phyloP scores from a whole-genome alignment of 2,888 invertebrate species.

The Ectemnius lituratus region DNA sequence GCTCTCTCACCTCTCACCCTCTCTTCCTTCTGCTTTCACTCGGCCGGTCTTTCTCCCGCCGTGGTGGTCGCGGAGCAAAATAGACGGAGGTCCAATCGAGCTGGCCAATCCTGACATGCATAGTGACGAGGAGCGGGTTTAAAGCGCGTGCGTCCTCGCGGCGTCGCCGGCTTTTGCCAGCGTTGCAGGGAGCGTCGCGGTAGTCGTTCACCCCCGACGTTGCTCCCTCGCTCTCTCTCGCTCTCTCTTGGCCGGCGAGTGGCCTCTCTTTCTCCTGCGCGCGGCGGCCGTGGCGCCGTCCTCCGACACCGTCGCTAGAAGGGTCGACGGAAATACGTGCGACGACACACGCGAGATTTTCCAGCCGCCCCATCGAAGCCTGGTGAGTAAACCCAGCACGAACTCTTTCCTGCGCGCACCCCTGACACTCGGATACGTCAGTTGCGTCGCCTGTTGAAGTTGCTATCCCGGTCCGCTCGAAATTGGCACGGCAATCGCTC shows the following conservation, averaged over 20 bases:
- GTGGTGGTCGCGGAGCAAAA: constrained; percentile 30
- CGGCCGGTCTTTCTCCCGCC: no score
- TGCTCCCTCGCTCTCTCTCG: constrained; percentile 20
- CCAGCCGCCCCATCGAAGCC: constrained; percentile 44
- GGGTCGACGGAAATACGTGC: constrained; percentile 51
- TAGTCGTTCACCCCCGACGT: constrained; percentile 40
- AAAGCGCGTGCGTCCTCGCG: constrained; percentile 49
- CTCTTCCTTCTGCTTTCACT: no score
- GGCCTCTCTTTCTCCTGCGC: constrained; percentile 7
- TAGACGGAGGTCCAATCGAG: constrained; percentile 30
- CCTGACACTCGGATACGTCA: background rate
- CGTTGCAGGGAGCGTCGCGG: constrained; percentile 47
- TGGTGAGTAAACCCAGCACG: constrained; percentile 44
- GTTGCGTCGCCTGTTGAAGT: constrained; percentile 13
- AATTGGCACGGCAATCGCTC: no score
- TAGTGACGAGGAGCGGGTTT: constrained; percentile 8
- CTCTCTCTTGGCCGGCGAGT: constrained; percentile 1
- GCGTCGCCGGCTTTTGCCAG: constrained; percentile 25
- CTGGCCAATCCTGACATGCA: constrained; percentile 40
- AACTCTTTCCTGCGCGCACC: background rate
- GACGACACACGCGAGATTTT: constrained; percentile 43
- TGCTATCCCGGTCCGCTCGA: background rate
- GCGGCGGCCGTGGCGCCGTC: constrained; percentile 24
- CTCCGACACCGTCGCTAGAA: constrained; percentile 36
- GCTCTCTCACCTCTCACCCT: background rate